A percentile compares a stretch with the other conserved stretches of the same genome.
phyloP scores from a whole-genome alignment of 2,797 vertebrate species.

The Leptodactylus fallax region DNA sequence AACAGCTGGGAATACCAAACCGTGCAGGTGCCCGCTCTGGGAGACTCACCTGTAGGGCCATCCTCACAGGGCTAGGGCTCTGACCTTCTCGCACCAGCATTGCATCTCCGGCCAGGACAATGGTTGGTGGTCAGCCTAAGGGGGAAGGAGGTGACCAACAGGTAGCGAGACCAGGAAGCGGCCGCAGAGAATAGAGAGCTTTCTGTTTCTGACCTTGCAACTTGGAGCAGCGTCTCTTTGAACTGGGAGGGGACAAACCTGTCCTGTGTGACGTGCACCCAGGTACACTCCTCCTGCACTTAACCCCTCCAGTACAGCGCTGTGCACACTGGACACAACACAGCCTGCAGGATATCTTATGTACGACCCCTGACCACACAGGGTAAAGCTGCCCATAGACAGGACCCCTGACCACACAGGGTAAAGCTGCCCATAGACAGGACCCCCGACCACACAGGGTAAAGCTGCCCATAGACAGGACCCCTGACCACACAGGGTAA shows the following conservation, averaged over 20 bases:
- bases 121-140: neutral
- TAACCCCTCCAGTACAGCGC: conserved; percentile 22
- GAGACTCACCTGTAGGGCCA: rapidly evolving
- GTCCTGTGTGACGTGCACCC: conserved; percentile 40
- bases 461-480: no score
- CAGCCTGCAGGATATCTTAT: neutral
- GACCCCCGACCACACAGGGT: no score
- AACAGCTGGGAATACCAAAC: conserved; percentile 14
- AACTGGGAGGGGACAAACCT: conserved; percentile 56
- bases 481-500: no score
- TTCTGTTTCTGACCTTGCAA: conserved; percentile 70
- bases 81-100: conserved; percentile 18
- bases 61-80: rapidly evolving
- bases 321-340: no score
- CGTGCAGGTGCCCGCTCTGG: neutral
- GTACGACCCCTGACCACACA: no score
- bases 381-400: neutral
- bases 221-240: conserved; percentile 34
- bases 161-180: conserved; percentile 69
- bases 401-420: neutral
- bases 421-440: no score
- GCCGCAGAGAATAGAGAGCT: conserved; percentile 65
- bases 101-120: neutral
- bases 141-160: conserved; percentile 16
- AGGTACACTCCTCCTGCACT: conserved; percentile 54